Evolutionary conservation across 2,797 vertebrate species (phyloP).

Genomic region (Lophius americanus): DNA sequence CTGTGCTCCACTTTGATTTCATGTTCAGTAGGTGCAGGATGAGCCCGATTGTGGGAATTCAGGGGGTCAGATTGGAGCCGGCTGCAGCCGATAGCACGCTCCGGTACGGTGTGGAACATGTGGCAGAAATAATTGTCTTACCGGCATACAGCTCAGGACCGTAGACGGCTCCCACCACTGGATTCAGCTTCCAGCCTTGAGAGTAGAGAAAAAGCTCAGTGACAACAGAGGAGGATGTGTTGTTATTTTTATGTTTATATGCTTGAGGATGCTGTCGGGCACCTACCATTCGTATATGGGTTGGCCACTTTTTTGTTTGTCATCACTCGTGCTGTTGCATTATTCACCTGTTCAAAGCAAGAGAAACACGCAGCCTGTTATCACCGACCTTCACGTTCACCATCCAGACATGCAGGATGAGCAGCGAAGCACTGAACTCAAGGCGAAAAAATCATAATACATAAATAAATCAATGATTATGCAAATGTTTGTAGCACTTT

Average conservation of each 20-base stretch:
- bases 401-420: background rate
- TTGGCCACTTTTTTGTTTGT: constrained; percentile 96
- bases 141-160: constrained; percentile 97
- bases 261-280: fast-evolving
- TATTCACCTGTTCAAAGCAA: constrained; percentile 88
- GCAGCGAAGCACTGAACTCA: constrained; percentile 46
- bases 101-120: constrained; percentile 7
- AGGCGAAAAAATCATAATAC: constrained; percentile 25
- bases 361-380: constrained; percentile 5
- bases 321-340: constrained; percentile 96
- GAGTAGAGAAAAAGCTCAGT: background rate
- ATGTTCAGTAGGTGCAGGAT: constrained; percentile 68
- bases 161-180: constrained; percentile 95
- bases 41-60: constrained; percentile 62
- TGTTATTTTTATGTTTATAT: fast-evolving
- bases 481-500: constrained; percentile 50
- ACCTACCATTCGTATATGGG: constrained; percentile 92
- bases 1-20: constrained; percentile 74
- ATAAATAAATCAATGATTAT: constrained; percentile 41
- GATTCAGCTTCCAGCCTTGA: constrained; percentile 97
- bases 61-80: constrained; percentile 58
- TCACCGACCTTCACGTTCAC: constrained; percentile 8
- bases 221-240: background rate
- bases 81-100: constrained; percentile 49
- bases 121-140: constrained; percentile 67